phyloP scores from a whole-genome alignment of 2,888 invertebrate genomes.

The Erpobdella octoculata region DNA sequence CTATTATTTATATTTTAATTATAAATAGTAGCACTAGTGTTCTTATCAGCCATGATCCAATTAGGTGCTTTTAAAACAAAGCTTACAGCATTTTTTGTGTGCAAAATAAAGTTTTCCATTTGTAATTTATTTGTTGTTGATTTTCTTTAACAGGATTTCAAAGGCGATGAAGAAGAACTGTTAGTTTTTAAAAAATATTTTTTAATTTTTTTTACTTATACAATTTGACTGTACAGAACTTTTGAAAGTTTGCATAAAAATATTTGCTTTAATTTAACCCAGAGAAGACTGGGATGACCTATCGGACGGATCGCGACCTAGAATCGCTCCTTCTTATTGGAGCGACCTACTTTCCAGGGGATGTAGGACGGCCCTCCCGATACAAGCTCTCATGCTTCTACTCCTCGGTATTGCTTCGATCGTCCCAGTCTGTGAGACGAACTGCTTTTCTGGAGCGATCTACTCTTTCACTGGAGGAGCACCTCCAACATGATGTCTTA shows the following conservation, averaged over 20 bases:
- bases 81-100: no score
- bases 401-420: conserved; percentile 85
- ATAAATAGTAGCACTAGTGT: no score
- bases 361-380: conserved; percentile 80
- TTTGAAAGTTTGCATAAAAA: no score
- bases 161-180: background rate
- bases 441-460: conserved; percentile 54
- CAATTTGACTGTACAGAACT: no score
- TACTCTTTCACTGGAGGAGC: background rate
- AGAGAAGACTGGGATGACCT: background rate
- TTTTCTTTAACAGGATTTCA: conserved; percentile 13
- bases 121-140: no score
- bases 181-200: no score
- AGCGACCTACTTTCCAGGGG: conserved; percentile 60
- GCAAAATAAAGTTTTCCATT: no score
- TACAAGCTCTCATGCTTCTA: conserved; percentile 85
- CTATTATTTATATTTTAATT: no score
- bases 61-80: no score
- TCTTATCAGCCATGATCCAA: no score
- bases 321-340: background rate
- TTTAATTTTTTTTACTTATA: no score
- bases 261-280: no score
- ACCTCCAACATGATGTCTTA: conserved; percentile 5
- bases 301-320: background rate
- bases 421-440: conserved; percentile 74